These are phyloP conservation scores for Drosophila gaucha DNA, from an alignment of 2,888 invertebrate genomes.

Conservation along the genomic window DNA sequence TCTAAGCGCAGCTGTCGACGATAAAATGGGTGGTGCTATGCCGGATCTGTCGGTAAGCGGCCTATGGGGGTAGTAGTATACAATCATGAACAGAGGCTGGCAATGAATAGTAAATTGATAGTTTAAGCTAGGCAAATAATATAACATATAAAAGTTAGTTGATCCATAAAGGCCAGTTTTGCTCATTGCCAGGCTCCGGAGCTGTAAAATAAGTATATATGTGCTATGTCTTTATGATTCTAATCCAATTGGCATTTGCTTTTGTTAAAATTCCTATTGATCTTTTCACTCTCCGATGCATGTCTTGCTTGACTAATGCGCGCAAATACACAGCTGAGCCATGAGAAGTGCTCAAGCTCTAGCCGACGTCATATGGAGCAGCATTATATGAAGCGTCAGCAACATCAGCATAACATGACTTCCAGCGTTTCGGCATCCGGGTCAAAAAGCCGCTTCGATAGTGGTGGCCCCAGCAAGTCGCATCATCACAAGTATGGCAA, in stretches of 20 bases:
- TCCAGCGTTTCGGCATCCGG: slow-evolving; percentile 28
- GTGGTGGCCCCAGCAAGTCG: slow-evolving; percentile 47
- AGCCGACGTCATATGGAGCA: slow-evolving; percentile 84
- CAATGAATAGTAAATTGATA: slow-evolving; percentile 2
- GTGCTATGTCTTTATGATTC: slow-evolving; percentile 3
- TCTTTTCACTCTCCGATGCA: slow-evolving; percentile 38
- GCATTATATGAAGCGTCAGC: slow-evolving; percentile 86
- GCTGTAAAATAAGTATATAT: background rate
- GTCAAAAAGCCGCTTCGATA: slow-evolving; percentile 52
- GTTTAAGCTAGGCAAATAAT: background rate
- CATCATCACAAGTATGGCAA: slow-evolving; percentile 75
- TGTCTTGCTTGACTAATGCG: slow-evolving; percentile 42
- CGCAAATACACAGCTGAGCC: slow-evolving; percentile 66
- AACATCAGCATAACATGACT: slow-evolving; percentile 44
- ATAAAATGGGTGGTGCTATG: slow-evolving; percentile 77
- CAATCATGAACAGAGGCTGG: background rate
- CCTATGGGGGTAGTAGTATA: background rate
- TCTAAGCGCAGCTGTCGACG: slow-evolving; percentile 70
- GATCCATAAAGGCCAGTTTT: background rate
- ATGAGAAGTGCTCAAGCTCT: slow-evolving; percentile 76
- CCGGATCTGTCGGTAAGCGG: slow-evolving; percentile 84
- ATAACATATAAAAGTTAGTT: background rate
- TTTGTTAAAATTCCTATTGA: slow-evolving; percentile 20
- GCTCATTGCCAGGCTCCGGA: slow-evolving; percentile 2
- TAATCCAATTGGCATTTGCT: slow-evolving; percentile 16